These are phyloP conservation scores for Phaenicophaeus curvirostris DNA, from an alignment of 2,797 vertebrate genomes.

Conservation along the genomic window DNA sequence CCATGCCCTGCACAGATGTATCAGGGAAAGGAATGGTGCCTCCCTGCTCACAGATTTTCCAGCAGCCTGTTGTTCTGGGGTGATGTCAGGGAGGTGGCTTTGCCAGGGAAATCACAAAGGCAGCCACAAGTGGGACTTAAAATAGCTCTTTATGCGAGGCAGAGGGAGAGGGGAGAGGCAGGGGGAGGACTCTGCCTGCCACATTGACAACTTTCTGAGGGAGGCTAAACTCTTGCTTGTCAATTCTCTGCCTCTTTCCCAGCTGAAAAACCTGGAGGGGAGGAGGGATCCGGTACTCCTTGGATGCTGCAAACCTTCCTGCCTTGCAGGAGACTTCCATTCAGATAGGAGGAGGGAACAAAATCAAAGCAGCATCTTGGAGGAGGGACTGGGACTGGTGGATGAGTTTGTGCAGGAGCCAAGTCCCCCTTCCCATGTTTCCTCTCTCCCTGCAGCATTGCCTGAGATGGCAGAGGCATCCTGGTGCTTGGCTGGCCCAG, in stretches of 20 bases:
- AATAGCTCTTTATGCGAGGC: conserved; percentile 56
- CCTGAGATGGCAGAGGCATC: not conserved
- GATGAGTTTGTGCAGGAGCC: not conserved
- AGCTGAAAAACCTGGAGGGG: conserved; percentile 41
- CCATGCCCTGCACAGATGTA: accelerated
- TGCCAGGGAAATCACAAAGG: conserved; percentile 65
- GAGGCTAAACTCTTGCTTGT: conserved; percentile 58
- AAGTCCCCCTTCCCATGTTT: not conserved
- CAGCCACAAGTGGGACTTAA: conserved; percentile 68
- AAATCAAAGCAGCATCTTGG: not conserved
- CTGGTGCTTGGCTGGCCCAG: accelerated
- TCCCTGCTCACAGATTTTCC: not conserved
- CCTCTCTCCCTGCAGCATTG: not conserved
- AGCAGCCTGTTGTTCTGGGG: not conserved
- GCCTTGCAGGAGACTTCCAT: not conserved
- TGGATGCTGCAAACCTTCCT: conserved; percentile 34
- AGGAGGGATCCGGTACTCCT: conserved; percentile 27
- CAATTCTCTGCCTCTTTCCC: conserved; percentile 54
- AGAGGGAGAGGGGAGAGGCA: not conserved
- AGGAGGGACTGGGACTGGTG: not conserved
- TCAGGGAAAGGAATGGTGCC: accelerated
- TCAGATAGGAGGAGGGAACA: not conserved
- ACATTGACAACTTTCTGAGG: conserved; percentile 56
- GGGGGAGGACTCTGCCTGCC: conserved; percentile 48
- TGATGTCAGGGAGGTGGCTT: conserved; percentile 60